Percentiles rank a stretch among this genome's conserved stretches.
Evolutionary conservation across 2,113 vertebrate genomes (phyloP).

Genomic region (Rhadina sibilatrix): DNA sequence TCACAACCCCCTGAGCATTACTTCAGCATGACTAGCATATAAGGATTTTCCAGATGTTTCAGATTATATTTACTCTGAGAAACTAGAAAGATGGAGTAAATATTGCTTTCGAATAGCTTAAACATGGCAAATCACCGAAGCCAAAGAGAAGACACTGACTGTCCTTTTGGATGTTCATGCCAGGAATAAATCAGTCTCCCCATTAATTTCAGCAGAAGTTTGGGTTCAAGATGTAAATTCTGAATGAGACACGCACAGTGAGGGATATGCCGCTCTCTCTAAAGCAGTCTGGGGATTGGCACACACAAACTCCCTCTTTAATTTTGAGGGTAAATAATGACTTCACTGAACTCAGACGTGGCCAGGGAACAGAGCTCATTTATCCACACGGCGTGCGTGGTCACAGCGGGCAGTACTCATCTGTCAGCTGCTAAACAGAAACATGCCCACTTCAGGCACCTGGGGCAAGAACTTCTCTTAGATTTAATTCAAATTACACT

Average conservation of each 20-base stretch:
- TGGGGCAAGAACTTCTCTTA: not conserved
- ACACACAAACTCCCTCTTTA: not conserved
- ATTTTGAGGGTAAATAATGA: not conserved
- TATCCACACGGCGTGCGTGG: not conserved
- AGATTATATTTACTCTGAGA: slow-evolving; percentile 54
- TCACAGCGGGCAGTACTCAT: not conserved
- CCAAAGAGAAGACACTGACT: not conserved
- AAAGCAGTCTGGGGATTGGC: not conserved
- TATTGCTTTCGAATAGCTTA: not conserved
- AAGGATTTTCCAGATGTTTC: slow-evolving; percentile 60
- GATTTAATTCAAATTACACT: not conserved
- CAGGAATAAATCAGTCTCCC: not conserved
- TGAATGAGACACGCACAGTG: not conserved
- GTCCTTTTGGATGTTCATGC: not conserved
- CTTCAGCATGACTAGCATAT: not conserved
- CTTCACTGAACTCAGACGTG: not conserved
- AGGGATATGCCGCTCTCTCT: not conserved
- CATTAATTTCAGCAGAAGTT: not conserved
- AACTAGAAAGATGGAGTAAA: slow-evolving; percentile 12
- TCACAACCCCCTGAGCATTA: slow-evolving; percentile 67
- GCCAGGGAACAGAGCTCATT: slow-evolving; percentile 3
- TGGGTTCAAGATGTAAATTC: not conserved
- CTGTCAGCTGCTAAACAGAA: not conserved
- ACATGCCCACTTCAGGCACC: not conserved
- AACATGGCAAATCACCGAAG: not conserved